These are phyloP conservation scores for Epistrophe grossulariae DNA, from an alignment of 2,888 invertebrate species.

Conservation along the genomic window DNA sequence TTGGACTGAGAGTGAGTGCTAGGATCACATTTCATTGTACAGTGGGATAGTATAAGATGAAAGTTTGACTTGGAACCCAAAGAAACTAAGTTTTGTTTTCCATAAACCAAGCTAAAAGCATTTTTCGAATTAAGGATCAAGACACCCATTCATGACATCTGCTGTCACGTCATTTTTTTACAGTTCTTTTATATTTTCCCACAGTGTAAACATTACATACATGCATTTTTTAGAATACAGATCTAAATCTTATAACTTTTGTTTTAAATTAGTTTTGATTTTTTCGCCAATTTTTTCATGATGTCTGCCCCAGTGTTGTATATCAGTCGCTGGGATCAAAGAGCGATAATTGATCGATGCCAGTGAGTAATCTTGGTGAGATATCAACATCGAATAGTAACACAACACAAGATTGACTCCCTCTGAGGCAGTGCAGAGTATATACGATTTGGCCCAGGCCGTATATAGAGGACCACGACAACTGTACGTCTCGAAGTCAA, in stretches of 20 bases:
- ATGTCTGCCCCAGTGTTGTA: not conserved
- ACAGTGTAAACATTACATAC: no score
- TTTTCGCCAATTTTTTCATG: not conserved
- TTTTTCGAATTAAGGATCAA: not conserved
- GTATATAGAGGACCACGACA: not conserved
- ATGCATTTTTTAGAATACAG: no score
- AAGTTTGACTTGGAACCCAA: not conserved
- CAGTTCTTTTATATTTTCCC: no score
- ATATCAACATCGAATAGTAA: slow-evolving; percentile 70
- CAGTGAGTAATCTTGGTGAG: slow-evolving; percentile 70
- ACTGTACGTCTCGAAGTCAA: slow-evolving; percentile 34
- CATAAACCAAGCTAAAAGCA: no score
- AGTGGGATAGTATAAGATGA: not conserved
- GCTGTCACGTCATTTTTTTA: no score
- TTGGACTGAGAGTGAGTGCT: slow-evolving; percentile 49
- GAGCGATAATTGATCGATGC: slow-evolving; percentile 74
- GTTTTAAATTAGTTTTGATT: not conserved
- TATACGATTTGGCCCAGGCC: not conserved
- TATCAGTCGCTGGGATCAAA: slow-evolving; percentile 62
- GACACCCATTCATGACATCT: no score
- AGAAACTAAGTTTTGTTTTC: no score
- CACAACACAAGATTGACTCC: slow-evolving; percentile 58
- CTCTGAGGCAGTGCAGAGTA: slow-evolving; percentile 35
- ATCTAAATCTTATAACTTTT: no score
- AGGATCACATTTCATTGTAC: slow-evolving; percentile 8